Evolutionary conservation across 1,140 invertebrate species (phyloP), one percentile per base, ranked within the genome.

Genomic region (Drosophila setifemur): DNA sequence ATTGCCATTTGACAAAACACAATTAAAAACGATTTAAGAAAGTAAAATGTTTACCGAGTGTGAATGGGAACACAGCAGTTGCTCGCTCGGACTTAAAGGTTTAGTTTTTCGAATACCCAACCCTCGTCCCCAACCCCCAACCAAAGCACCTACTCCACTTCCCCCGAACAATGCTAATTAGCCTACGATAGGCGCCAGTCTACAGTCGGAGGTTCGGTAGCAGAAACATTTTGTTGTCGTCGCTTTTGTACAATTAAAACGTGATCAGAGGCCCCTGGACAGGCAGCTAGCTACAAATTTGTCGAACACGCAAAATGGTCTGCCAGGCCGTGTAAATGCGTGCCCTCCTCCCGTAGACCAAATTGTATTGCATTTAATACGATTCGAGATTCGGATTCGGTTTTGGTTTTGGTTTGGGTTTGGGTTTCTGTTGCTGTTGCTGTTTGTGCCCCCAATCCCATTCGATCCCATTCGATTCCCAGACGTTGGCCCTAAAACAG

Each of bases 11-110:
- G 79, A 83, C 79, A 85, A n/a, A 85, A 85, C 79, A 83, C 55
- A 66, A 85, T 85, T 85, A 85, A 85, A 85, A 86, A 85, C 79
- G 75, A 86, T 85, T 85, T 85, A 85, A 79, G 81, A 86, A 79
- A 85, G 79, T 86, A 85, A 86, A 85, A 86, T 61, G 81, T 73
- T 73, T 64, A 48, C 43, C 53, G 52, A 85, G 79, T 85, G 79
- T 85, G 79, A 85, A 86, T 85, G 79, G 79, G 81, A 58, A 83
- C 77, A 77, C 40, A 66, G 53, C 29, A 26, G 18, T 47, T 42
- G 21, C 25, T 35, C 9, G 21, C 25, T 35, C 9, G 31, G 25
- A 49, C 44, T 14, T 25, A 33, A 29, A 49, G 25, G 42, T 43
- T 31, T 19, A 31, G 52, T 35, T 25, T 9, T n/a, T n/a, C n/a